Evolutionary conservation across 2,888 invertebrate species (phyloP), one percentile per base, ranked within the genome.

Genomic region (Orchestes rusci): DNA sequence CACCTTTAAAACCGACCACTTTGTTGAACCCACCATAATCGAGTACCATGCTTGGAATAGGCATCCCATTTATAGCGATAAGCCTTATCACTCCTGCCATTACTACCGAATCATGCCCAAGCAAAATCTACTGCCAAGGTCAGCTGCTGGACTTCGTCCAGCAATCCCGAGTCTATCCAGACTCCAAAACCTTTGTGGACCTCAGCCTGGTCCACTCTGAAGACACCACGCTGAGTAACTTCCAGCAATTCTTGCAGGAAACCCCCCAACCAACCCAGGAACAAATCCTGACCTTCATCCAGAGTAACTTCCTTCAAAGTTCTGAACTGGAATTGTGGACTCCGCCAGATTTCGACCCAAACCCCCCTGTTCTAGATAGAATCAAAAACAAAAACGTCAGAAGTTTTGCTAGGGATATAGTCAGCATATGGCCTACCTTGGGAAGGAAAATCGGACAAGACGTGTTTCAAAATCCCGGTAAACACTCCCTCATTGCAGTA

Each of bases 101-200:
- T n/a, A n/a, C n/a, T n/a, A n/a, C n/a, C n/a, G n/a, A 55, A 42
- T 58, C 59, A 19, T 76, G 76, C 57, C 56, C 54, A 55, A 82
- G 77, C 58, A 73, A 75, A 35, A 74, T 89, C 51, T 89, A 82
- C 71, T 88, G 87, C 67, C 68, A 82, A 58, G 87, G 88, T 30
- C 67, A 74, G 0, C 70, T 90, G 3, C 73, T 90, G 33, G 77
- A 84, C 56, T 74, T 77, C n/a, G 76, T 89, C 2, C 87, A 89
- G 65, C 68, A 76, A 63, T 73, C 80, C 0, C 63, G 70, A 16
- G 65, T 89, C 48, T 86, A 73, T 65, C 60, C 70, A 4, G 89
- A 90, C 65, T 87, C 87, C 20, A 90, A 90, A 65, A 80, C 82
- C 1, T 90, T 88, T 66, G 89, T 90, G 7, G 89, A 90, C 61